These are phyloP conservation scores for Megaleporinus macrocephalus DNA, from an alignment of 2,113 vertebrate species.

Conservation along the genomic window DNA sequence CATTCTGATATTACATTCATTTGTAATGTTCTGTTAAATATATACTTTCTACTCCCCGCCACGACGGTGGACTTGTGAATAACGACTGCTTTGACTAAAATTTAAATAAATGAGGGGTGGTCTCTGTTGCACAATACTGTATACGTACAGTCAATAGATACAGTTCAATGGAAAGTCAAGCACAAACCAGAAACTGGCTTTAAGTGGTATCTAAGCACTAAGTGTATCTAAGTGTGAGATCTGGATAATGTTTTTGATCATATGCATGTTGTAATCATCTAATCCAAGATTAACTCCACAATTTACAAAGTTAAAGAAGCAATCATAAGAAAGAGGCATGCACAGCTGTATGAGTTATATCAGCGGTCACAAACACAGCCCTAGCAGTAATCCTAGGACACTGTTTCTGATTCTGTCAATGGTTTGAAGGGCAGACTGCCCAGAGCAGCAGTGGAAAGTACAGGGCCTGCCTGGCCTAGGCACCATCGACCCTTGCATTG, in stretches of 20 bases:
- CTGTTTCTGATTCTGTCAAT: constrained; percentile 26
- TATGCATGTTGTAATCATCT: background rate
- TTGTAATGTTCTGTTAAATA: no score
- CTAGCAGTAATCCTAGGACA: background rate
- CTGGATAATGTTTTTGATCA: no score
- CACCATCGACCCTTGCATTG: constrained; percentile 48
- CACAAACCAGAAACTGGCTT: no score
- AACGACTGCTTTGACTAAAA: no score
- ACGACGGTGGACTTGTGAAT: no score
- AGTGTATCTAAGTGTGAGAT: background rate
- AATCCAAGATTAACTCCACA: background rate
- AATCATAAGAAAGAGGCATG: background rate
- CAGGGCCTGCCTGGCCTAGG: constrained; percentile 21
- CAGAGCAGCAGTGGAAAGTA: constrained; percentile 49
- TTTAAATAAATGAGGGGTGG: no score
- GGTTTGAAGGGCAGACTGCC: constrained; percentile 27
- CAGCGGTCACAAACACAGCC: background rate
- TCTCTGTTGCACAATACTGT: no score
- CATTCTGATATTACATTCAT: no score
- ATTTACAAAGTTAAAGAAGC: background rate
- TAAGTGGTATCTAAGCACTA: background rate
- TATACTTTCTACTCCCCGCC: no score
- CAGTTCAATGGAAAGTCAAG: no score
- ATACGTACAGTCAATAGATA: no score
- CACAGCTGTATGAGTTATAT: background rate